phyloP scores from a whole-genome alignment of 2,113 vertebrate genomes.

The Turnix velox region DNA sequence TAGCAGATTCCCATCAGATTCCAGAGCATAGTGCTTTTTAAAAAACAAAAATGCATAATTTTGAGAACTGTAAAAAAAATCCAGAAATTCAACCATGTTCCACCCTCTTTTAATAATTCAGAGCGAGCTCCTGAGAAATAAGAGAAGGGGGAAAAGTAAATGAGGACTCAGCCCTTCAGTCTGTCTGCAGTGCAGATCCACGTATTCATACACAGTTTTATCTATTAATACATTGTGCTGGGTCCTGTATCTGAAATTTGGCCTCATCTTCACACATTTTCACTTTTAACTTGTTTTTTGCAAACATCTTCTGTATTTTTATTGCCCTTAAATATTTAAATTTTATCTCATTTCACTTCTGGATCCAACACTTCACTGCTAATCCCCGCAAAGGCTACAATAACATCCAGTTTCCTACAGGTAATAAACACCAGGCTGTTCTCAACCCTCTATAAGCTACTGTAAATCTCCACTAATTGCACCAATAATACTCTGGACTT shows the following conservation, averaged over 20 bases:
- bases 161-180: background rate
- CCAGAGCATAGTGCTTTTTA: background rate
- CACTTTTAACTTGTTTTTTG: background rate
- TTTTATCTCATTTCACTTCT: background rate
- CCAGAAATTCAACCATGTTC: rapidly evolving
- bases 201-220: background rate
- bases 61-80: background rate
- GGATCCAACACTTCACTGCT: background rate
- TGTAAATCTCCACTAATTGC: background rate
- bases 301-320: background rate
- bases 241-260: background rate
- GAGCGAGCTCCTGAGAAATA: background rate
- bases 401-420: rapidly evolving
- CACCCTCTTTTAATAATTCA: background rate
- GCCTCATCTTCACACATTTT: background rate
- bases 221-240: background rate
- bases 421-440: rapidly evolving
- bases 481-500: background rate
- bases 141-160: background rate
- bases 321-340: background rate
- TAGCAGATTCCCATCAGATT: background rate
- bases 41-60: background rate
- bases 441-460: background rate
- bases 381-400: background rate
- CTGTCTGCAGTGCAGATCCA: rapidly evolving